Evolutionary conservation across 2,888 invertebrate species (phyloP).

Genomic region (Trichopria drosophilae): DNA sequence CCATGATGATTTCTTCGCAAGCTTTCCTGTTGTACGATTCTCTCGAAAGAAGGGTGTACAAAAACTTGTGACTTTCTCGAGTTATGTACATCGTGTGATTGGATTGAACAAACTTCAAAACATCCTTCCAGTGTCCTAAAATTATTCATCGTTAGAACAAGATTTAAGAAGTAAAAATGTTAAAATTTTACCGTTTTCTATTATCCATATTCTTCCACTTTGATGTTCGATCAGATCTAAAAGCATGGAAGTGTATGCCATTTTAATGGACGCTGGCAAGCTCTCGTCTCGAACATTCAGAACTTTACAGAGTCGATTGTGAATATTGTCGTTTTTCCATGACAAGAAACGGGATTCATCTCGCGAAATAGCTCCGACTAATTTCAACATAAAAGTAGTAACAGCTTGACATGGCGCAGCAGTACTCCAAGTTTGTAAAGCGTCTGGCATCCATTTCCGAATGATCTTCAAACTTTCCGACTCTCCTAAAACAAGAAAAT

Average conservation of each 20-base stretch:
- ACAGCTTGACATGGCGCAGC: conserved; percentile 58
- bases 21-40: conserved; percentile 52
- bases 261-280: conserved; percentile 66
- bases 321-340: conserved; percentile 60
- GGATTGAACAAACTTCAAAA: conserved; percentile 66
- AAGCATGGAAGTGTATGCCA: conserved; percentile 70
- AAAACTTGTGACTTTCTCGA: conserved; percentile 68
- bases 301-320: conserved; percentile 50
- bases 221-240: conserved; percentile 65
- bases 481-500: conserved; percentile 33
- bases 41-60: conserved; percentile 53
- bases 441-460: conserved; percentile 47
- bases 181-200: conserved; percentile 43
- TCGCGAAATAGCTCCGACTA: conserved; percentile 64
- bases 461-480: conserved; percentile 36
- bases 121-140: conserved; percentile 67
- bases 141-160: conserved; percentile 35
- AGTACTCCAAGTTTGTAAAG: conserved; percentile 46
- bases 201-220: conserved; percentile 69
- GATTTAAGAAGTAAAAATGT: no score
- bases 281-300: conserved; percentile 51
- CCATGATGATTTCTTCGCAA: conserved; percentile 63
- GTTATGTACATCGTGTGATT: conserved; percentile 74
- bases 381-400: conserved; percentile 67
- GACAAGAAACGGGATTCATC: conserved; percentile 65